Evolutionary conservation across 35 echinoderm and acorn worm genomes (phyloP), one percentile per base, ranked within the genome.

Genomic region (Eucidaris tribuloides): DNA sequence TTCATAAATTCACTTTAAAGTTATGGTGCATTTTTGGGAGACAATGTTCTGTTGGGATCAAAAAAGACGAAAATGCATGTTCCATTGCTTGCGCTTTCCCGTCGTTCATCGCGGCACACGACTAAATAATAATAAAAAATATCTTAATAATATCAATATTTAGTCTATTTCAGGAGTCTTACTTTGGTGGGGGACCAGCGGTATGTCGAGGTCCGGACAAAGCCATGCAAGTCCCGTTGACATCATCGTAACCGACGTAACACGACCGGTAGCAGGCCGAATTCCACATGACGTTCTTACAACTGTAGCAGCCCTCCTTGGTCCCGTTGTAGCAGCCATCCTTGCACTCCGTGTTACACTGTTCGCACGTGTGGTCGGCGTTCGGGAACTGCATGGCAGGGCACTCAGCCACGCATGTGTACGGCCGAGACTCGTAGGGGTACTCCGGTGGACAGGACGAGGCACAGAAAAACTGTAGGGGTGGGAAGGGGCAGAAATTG

Each of bases 301-400:
- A 98, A 5, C 61, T 60, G 31, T 70, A 85, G 49, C 95, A 98
- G 34, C 86, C 82, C 0, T 59, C 79, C 0, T 87, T 81, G 3
- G 50, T 76, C 34, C 92, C 95, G 42, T 93, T 83, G 4, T 35
- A 20, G 83, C 95, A 98, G 27, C 95, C 95, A 9, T 59, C 86
- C 20, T 61, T 46, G 61, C 95, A 98, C 42, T 98, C 85, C 0
- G 2, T n/a, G 54, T 98, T 86, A 43, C 95, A 98, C 0, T 2
- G 18, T 25, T 24, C 46, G 44, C 95, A 98, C 1, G 34, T 44
- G 32, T 89, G 76, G 7, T 62, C 45, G 4, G 49, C 43, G 40
- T 81, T 54, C 22, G 41, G 54, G 3, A 66, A 79, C 0, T 87
- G 32, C 11, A 34, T 60, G 9, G 19, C 5, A 3, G 86, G 71